Conservation (phyloP, 2,888 invertebrate genomes). For the Patella caerulea region DNA sequence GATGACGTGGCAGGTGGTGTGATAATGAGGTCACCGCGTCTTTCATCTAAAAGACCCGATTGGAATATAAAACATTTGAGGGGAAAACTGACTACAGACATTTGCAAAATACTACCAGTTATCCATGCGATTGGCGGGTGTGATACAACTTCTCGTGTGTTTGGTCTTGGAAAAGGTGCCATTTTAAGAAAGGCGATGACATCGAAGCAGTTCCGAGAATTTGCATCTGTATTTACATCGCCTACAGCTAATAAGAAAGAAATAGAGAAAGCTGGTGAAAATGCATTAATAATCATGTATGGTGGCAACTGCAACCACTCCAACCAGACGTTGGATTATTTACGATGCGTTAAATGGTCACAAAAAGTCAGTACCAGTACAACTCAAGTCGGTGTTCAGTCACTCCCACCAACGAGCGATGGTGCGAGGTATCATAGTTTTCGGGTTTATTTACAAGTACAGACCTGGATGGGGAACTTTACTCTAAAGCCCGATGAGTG, state of each 20-base stretch:
- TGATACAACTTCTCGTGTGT: conserved; percentile 39
- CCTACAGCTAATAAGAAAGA: neutral
- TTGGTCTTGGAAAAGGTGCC: conserved; percentile 30
- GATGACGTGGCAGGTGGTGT: neutral
- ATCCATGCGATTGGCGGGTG: conserved; percentile 34
- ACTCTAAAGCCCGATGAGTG: neutral
- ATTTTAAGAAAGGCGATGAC: conserved; percentile 19
- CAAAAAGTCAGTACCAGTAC: neutral
- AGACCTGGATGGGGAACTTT: neutral
- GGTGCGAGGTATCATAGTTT: neutral
- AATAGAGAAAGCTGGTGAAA: conserved; percentile 6
- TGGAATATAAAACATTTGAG: conserved; percentile 3
- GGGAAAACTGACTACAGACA: conserved; percentile 7
- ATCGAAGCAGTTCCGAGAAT: neutral
- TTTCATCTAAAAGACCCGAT: neutral
- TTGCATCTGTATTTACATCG: neutral
- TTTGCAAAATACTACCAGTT: conserved; percentile 26
- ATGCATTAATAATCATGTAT: too few relatives aligned
- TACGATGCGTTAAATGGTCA: too few relatives aligned
- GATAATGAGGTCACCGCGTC: conserved; percentile 17
- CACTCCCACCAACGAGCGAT: neutral
- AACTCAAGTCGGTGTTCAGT: neutral
- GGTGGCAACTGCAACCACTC: too few relatives aligned
- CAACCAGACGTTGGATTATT: too few relatives aligned
- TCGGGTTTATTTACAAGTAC: neutral